Conservation (phyloP, 2,888 invertebrate genomes). For the Chaetoderma sp. region DNA sequence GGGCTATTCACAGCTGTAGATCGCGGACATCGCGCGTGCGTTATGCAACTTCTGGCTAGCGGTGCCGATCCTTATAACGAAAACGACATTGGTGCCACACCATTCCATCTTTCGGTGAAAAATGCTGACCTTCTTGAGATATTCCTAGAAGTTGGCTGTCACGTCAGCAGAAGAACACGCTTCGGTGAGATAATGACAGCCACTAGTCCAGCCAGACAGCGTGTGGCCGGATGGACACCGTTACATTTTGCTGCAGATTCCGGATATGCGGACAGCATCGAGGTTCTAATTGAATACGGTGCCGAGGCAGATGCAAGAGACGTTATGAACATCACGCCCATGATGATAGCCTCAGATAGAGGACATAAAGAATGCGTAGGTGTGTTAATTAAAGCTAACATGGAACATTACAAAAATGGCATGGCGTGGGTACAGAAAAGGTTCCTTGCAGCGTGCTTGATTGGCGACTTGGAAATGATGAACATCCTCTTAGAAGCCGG, state of each 20-base stretch:
- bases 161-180: neutral
- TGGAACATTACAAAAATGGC: neutral
- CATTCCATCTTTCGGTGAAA: neutral
- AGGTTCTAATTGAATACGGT: conserved; percentile 1
- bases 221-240: neutral
- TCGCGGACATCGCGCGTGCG: conserved; percentile 1
- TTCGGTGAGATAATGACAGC: neutral
- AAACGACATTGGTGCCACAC: conserved; percentile 4
- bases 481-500: neutral
- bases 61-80: conserved; percentile 4
- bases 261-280: neutral
- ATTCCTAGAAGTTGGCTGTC: conserved; percentile 4
- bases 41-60: neutral
- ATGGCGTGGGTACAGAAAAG: neutral
- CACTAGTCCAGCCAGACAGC: neutral
- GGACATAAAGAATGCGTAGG: neutral
- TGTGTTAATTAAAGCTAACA: conserved; percentile 1
- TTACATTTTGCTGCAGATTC: conserved; percentile 7
- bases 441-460: neutral
- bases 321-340: neutral
- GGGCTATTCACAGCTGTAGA: conserved; percentile 1
- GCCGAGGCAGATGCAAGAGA: neutral
- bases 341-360: neutral
- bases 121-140: conserved; percentile 4
- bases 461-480: conserved; percentile 4